A percentile compares a stretch with the other conserved stretches of the same genome.
These are phyloP conservation scores for Microdon myrmicae DNA, from an alignment of 2,888 invertebrate genomes.

Conservation along the genomic window DNA sequence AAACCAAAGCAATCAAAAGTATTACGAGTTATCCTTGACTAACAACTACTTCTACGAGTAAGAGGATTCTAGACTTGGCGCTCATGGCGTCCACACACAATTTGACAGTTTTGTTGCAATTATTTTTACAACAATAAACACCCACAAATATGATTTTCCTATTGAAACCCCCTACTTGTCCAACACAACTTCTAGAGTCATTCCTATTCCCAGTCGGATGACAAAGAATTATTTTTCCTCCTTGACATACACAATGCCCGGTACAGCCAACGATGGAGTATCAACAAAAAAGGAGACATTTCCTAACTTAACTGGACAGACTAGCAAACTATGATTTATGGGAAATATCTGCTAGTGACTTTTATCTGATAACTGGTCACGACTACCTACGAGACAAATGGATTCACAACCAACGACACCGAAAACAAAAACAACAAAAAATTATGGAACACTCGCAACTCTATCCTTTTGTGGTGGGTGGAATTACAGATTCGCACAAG, in stretches of 20 bases:
- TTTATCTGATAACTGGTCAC: conserved; percentile 47
- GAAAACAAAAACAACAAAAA: too few relatives aligned
- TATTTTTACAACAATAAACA: conserved; percentile 51
- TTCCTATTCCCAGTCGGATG: conserved; percentile 18
- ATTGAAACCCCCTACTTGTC: conserved; percentile 18
- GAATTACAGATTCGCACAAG: too few relatives aligned
- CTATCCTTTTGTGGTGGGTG: too few relatives aligned
- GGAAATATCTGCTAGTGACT: conserved; percentile 38
- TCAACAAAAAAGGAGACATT: conserved; percentile 9
- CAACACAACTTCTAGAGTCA: neutral
- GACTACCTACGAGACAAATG: too few relatives aligned
- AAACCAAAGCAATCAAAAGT: conserved; percentile 35
- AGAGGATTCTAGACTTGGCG: neutral
- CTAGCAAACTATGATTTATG: conserved; percentile 42
- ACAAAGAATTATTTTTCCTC: conserved; percentile 29
- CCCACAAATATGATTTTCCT: conserved; percentile 39
- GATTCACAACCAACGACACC: too few relatives aligned
- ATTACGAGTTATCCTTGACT: too few relatives aligned
- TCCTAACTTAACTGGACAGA: conserved; percentile 19
- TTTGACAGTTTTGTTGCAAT: conserved; percentile 49
- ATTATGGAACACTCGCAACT: too few relatives aligned
- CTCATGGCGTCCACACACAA: conserved; percentile 3
- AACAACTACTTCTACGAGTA: neutral
- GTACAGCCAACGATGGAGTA: conserved; percentile 3
- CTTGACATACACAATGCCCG: conserved; percentile 34